A percentile compares a stretch with the other conserved stretches of the same genome.
These are phyloP conservation scores for Eupithecia exiguata DNA, from an alignment of 2,888 invertebrate species.

Conservation along the genomic window DNA sequence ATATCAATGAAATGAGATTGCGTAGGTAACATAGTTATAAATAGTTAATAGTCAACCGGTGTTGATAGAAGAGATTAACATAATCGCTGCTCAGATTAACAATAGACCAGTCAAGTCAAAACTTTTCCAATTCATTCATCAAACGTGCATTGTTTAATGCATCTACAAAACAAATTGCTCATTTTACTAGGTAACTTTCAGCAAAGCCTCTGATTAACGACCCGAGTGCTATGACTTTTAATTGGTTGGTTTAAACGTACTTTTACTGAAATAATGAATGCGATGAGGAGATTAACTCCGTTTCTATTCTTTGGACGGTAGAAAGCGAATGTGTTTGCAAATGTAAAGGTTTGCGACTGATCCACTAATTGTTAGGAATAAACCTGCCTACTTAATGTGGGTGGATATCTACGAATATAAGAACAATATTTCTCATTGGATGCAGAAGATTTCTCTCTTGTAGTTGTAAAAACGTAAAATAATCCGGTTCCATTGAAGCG, in stretches of 20 bases:
- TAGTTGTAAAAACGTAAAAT: constrained; percentile 67
- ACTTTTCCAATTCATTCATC: constrained; percentile 34
- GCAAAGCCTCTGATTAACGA: constrained; percentile 63
- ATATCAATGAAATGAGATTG: neutral
- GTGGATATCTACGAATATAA: constrained; percentile 32
- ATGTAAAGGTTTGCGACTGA: constrained; percentile 29
- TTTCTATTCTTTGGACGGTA: constrained; percentile 64
- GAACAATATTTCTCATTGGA: constrained; percentile 34
- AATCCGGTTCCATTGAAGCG: constrained; percentile 70
- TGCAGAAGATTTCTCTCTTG: constrained; percentile 58
- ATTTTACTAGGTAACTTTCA: constrained; percentile 64
- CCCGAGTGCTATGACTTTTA: constrained; percentile 64
- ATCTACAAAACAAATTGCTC: constrained; percentile 38
- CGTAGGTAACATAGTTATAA: neutral
- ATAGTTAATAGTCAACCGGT: neutral
- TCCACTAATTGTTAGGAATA: constrained; percentile 36
- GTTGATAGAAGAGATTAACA: neutral
- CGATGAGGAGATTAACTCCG: constrained; percentile 62
- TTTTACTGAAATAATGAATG: constrained; percentile 74
- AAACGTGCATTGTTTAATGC: constrained; percentile 30
- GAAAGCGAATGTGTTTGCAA: constrained; percentile 64
- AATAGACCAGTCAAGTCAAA: constrained; percentile 24
- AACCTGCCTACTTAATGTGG: constrained; percentile 6
- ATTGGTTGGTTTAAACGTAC: constrained; percentile 62
- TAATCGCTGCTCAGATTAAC: neutral